phyloP scores from a whole-genome alignment of 92 coral and sea anemone species.

The Desmophyllum pertusum region DNA sequence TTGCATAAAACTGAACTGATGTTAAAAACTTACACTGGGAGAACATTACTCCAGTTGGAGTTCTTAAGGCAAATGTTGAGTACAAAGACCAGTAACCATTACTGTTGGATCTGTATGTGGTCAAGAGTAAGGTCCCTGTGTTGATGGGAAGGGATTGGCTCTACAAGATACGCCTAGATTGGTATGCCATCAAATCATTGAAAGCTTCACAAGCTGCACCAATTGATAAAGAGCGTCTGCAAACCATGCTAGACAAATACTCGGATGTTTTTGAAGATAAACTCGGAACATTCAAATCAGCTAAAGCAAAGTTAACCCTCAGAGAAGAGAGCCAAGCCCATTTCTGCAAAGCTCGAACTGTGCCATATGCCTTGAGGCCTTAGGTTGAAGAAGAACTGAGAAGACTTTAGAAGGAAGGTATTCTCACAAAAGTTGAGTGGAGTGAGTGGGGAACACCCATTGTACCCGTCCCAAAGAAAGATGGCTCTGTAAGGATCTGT shows the following conservation, averaged over 20 bases:
- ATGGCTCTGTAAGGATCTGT: constrained; percentile 41
- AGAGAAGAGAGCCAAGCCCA: too few relatives aligned
- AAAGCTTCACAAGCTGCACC: not conserved
- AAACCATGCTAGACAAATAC: constrained; percentile 1
- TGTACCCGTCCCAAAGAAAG: constrained; percentile 25
- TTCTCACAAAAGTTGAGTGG: too few relatives aligned
- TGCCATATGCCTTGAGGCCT: too few relatives aligned
- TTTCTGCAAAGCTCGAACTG: too few relatives aligned
- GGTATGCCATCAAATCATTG: constrained; percentile 21
- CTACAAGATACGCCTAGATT: too few relatives aligned
- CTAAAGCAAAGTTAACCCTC: not conserved
- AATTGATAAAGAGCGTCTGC: too few relatives aligned
- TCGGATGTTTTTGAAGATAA: not conserved
- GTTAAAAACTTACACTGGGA: constrained; percentile 22
- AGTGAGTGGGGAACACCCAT: too few relatives aligned
- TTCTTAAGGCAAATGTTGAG: constrained; percentile 39
- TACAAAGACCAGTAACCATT: constrained; percentile 3
- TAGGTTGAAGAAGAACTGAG: too few relatives aligned
- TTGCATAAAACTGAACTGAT: too few relatives aligned
- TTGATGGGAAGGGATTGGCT: too few relatives aligned
- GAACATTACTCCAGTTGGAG: constrained; percentile 26
- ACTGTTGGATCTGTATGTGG: not conserved
- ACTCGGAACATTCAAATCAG: not conserved
- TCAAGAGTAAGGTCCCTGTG: too few relatives aligned
- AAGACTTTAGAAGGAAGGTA: too few relatives aligned